Conservation (phyloP, 2,888 invertebrate species). For the Meganola albula region DNA sequence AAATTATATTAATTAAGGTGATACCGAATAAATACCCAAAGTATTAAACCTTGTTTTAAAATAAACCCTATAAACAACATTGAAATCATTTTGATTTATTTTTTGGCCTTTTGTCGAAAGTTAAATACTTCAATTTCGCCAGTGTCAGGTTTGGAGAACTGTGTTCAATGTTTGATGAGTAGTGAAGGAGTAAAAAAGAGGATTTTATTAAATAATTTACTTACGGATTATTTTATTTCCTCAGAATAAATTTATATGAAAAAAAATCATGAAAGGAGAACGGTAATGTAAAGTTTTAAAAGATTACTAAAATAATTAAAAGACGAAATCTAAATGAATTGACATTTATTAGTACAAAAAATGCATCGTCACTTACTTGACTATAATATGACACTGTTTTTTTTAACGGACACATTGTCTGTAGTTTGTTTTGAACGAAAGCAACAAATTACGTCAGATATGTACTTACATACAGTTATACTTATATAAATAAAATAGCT, state of each 20-base stretch:
- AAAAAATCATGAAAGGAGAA: too few species aligned
- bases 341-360: slow-evolving; percentile 46
- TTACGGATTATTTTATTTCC: too few species aligned
- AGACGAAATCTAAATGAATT: slow-evolving; percentile 8
- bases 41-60: slow-evolving; percentile 24
- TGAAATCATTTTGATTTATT: background rate
- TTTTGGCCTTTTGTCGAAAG: too few species aligned
- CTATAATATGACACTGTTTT: slow-evolving; percentile 38
- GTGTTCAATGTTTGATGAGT: too few species aligned
- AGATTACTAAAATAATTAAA: background rate
- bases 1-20: too few species aligned
- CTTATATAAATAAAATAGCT: slow-evolving; percentile 20
- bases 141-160: too few species aligned
- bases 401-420: slow-evolving; percentile 5
- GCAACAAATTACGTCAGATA: slow-evolving; percentile 18
- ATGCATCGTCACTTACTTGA: slow-evolving; percentile 40
- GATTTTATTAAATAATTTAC: too few species aligned
- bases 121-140: too few species aligned
- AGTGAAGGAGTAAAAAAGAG: too few species aligned
- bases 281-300: too few species aligned
- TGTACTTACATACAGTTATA: slow-evolving; percentile 18
- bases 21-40: slow-evolving; percentile 31
- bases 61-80: background rate
- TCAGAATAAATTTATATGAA: too few species aligned
- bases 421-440: slow-evolving; percentile 2